A percentile compares a stretch with the other conserved stretches of the same genome.
Conservation (phyloP, 2,888 invertebrate species). For the Rutpela maculata region DNA sequence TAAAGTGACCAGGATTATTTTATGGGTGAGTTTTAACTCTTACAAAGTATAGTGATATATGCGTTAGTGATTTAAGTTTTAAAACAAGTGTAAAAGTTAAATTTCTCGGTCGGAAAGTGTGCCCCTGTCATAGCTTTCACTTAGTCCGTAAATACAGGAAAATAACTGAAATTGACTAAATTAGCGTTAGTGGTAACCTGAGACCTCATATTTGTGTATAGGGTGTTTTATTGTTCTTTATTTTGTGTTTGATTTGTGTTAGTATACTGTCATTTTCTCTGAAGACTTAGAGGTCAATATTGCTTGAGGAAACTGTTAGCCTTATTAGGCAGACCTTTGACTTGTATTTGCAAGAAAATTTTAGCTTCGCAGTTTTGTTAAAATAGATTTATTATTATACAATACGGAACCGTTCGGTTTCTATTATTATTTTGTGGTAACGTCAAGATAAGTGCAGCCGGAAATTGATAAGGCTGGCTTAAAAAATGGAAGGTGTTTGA, state of each 20-base stretch:
- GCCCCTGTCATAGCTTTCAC: conserved; percentile 68
- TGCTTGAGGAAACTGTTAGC: conserved; percentile 67
- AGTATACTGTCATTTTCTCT: conserved; percentile 50
- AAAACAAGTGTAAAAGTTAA: conserved; percentile 48
- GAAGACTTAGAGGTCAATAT: conserved; percentile 67
- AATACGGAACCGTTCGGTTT: conserved; percentile 27
- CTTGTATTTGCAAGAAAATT: conserved; percentile 55
- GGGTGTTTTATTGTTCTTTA: conserved; percentile 49
- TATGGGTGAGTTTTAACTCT: conserved; percentile 71
- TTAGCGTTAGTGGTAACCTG: conserved; percentile 57
- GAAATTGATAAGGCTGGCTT: conserved; percentile 45
- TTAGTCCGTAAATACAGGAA: conserved; percentile 64
- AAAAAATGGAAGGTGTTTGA: conserved; percentile 55
- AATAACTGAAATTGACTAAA: conserved; percentile 61
- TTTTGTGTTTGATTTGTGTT: conserved; percentile 46
- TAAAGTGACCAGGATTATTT: conserved; percentile 69
- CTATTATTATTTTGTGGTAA: conserved; percentile 24
- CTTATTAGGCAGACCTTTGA: conserved; percentile 71
- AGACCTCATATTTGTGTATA: conserved; percentile 49
- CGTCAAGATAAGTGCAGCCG: conserved; percentile 37
- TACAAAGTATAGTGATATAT: conserved; percentile 49
- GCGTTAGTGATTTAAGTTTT: conserved; percentile 49
- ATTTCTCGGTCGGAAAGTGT: conserved; percentile 61
- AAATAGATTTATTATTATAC: conserved; percentile 39
- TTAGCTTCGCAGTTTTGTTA: conserved; percentile 40